Percentiles rank a stretch among this genome's conserved stretches.
These are phyloP conservation scores for Lochmaea capreae DNA, from an alignment of 2,888 invertebrate genomes.

Conservation along the genomic window DNA sequence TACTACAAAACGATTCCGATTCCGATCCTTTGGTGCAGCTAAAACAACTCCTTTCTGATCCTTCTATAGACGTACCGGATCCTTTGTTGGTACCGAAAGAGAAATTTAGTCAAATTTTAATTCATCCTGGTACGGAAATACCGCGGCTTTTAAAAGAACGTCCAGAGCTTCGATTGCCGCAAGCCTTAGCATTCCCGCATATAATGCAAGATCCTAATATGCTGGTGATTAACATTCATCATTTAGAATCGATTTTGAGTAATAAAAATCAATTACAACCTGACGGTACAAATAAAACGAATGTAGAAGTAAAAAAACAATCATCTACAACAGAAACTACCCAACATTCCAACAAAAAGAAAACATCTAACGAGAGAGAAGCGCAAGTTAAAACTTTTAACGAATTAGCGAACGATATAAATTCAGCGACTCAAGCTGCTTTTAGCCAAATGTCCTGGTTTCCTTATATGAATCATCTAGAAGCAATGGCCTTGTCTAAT, in stretches of 20 bases:
- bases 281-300: constrained; percentile 33
- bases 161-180: constrained; percentile 80
- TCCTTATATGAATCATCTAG: constrained; percentile 75
- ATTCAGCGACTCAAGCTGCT: constrained; percentile 77
- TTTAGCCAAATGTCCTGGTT: constrained; percentile 82
- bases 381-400: constrained; percentile 46
- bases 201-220: constrained; percentile 82
- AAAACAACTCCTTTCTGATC: constrained; percentile 77
- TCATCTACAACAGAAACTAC: constrained; percentile 48
- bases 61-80: constrained; percentile 81
- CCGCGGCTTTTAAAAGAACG: constrained; percentile 78
- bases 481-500: constrained; percentile 69
- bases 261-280: constrained; percentile 51
- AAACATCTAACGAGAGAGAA: constrained; percentile 29
- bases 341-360: constrained; percentile 23
- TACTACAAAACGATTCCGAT: constrained; percentile 67
- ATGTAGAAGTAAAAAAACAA: constrained; percentile 43
- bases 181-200: constrained; percentile 79
- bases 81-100: constrained; percentile 85
- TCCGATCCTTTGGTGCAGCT: constrained; percentile 70
- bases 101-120: constrained; percentile 76
- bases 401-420: constrained; percentile 73
- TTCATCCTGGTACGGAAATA: constrained; percentile 81
- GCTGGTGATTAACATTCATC: constrained; percentile 80
- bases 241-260: constrained; percentile 75